Conservation (phyloP, 2,888 invertebrate species). For the Drosophila mimica region DNA sequence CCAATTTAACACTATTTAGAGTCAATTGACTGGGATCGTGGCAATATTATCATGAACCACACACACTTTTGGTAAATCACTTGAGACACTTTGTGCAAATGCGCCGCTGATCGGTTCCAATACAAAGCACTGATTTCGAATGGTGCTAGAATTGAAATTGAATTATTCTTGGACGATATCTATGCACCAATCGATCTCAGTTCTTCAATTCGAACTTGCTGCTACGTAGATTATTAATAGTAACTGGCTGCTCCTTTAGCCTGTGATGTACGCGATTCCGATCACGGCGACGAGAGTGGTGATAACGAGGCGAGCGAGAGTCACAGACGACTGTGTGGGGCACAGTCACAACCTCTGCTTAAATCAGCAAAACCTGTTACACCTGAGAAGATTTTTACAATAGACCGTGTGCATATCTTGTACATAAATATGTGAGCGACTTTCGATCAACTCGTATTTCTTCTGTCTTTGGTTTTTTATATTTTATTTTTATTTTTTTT, state of each 20-base stretch:
- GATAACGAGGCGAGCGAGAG: slow-evolving; percentile 54
- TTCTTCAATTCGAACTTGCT: slow-evolving; percentile 77
- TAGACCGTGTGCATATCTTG: slow-evolving; percentile 57
- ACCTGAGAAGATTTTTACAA: slow-evolving; percentile 84
- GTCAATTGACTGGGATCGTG: background rate
- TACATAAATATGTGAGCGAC: slow-evolving; percentile 28
- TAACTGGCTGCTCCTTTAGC: background rate
- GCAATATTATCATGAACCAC: background rate
- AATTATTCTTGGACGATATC: slow-evolving; percentile 59
- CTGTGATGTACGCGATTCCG: background rate
- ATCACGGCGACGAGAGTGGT: slow-evolving; percentile 36
- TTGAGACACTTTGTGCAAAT: slow-evolving; percentile 13
- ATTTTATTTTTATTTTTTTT: background rate
- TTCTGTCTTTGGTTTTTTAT: slow-evolving; percentile 46
- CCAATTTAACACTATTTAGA: background rate
- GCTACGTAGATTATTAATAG: background rate
- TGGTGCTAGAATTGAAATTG: slow-evolving; percentile 82
- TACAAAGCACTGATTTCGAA: slow-evolving; percentile 84
- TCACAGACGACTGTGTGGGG: slow-evolving; percentile 61
- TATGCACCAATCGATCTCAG: slow-evolving; percentile 84
- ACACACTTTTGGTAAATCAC: slow-evolving; percentile 13
- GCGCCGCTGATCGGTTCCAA: slow-evolving; percentile 69
- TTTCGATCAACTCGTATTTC: slow-evolving; percentile 71
- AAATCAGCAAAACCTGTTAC: slow-evolving; percentile 84
- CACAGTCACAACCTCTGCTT: slow-evolving; percentile 67